Percentiles rank a stretch among this genome's conserved stretches.
These are phyloP conservation scores for Porites divaricata DNA, from an alignment of 92 coral and sea anemone species.

Conservation along the genomic window DNA sequence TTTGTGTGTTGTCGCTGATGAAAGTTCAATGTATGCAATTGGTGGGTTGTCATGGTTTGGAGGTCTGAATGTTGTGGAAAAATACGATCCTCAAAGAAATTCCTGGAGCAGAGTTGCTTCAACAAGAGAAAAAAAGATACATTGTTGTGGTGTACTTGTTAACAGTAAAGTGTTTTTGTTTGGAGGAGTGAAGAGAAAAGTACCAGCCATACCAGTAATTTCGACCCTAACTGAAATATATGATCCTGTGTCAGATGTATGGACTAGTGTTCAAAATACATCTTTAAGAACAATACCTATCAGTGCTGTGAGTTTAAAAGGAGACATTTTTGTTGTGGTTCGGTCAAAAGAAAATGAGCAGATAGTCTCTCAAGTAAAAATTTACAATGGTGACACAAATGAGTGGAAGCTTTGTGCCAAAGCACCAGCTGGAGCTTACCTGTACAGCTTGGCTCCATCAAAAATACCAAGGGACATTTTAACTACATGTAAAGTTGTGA, in stretches of 20 bases:
- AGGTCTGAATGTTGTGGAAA: not conserved
- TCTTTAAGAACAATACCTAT: not conserved
- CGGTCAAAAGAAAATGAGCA: not conserved
- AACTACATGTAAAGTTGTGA: not conserved
- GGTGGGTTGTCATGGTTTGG: not conserved
- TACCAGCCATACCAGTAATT: not conserved
- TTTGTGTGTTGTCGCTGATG: slow-evolving; percentile 7
- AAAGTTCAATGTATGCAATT: not conserved
- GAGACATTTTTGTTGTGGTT: not conserved
- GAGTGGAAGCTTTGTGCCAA: not conserved
- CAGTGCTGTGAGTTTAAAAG: not conserved
- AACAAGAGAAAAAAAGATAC: not conserved
- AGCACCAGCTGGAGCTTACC: not conserved
- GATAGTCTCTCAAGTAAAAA: not conserved
- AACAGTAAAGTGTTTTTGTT: not conserved
- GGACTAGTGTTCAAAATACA: not conserved
- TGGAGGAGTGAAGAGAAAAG: not conserved
- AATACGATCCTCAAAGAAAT: not conserved
- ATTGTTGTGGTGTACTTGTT: not conserved
- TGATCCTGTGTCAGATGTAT: not conserved
- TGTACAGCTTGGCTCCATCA: not conserved
- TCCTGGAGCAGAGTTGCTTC: slow-evolving; percentile 2
- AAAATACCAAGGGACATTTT: not conserved
- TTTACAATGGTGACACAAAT: not conserved
- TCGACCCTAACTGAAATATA: not conserved